phyloP scores from a whole-genome alignment of 2,888 invertebrate genomes.

The Andrena bucephala region DNA sequence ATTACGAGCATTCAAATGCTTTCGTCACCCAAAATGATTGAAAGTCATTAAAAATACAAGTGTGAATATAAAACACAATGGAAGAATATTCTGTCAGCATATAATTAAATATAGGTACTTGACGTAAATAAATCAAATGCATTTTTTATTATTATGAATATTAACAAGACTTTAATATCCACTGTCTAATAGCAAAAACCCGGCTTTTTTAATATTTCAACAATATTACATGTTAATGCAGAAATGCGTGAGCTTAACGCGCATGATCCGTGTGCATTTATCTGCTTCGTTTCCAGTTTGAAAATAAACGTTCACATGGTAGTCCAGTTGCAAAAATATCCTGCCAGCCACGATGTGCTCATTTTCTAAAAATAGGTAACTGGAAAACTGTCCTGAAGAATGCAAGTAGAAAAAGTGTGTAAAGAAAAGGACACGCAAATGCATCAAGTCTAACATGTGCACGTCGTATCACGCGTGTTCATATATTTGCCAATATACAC shows the following conservation, averaged over 20 bases:
- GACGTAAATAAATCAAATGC: too few species aligned
- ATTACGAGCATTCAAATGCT: too few species aligned
- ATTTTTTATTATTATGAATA: too few species aligned
- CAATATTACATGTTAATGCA: not conserved
- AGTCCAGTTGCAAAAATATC: slow-evolving; percentile 55
- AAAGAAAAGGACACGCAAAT: slow-evolving; percentile 8
- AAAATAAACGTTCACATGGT: slow-evolving; percentile 60
- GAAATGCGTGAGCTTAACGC: not conserved
- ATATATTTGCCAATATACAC: not conserved
- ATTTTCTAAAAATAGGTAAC: slow-evolving; percentile 53
- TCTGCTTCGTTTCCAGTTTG: slow-evolving; percentile 45
- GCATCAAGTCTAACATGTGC: slow-evolving; percentile 3
- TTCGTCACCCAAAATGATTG: too few species aligned
- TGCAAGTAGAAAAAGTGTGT: slow-evolving; percentile 5
- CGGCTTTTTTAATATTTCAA: not conserved
- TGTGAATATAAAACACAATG: too few species aligned
- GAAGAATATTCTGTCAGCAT: too few species aligned
- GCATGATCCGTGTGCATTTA: slow-evolving; percentile 18
- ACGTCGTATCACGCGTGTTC: too few species aligned
- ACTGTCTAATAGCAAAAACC: too few species aligned
- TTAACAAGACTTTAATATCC: too few species aligned
- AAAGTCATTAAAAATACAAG: too few species aligned
- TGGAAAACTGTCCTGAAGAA: slow-evolving; percentile 40
- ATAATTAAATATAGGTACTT: too few species aligned
- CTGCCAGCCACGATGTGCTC: slow-evolving; percentile 39